Conservation (phyloP, 1,140 invertebrate species). For the Trachymyrmex cornetzi region DNA sequence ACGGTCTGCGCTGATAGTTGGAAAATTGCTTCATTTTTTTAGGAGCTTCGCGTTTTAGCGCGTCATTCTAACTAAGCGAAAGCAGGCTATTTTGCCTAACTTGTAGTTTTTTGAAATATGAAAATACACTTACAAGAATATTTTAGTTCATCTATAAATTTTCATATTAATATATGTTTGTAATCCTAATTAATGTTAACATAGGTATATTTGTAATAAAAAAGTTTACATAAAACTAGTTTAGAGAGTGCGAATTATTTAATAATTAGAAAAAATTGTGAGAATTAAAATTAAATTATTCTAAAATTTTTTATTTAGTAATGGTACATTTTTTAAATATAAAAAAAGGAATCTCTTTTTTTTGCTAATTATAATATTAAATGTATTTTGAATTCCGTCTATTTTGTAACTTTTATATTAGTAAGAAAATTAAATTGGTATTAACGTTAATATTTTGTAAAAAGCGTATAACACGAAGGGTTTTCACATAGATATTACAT, state of each 20-base stretch:
- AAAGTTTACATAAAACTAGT: neutral
- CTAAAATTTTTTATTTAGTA: neutral
- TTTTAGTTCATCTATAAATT: neutral
- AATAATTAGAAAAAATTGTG: neutral
- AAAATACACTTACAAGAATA: neutral
- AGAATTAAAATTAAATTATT: constrained; percentile 1
- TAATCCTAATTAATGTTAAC: neutral
- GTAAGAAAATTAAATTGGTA: neutral
- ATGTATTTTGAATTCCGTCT: neutral
- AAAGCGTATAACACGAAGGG: neutral
- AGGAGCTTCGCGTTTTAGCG: neutral
- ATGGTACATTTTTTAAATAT: neutral
- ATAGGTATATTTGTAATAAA: too few relatives aligned
- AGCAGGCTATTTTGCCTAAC: neutral
- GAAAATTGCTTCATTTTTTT: neutral
- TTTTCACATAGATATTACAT: neutral
- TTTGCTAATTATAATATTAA: neutral
- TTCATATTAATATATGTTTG: neutral
- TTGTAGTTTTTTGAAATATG: neutral
- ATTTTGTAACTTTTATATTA: neutral
- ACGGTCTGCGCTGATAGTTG: neutral
- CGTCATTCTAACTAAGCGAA: neutral
- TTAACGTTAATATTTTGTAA: neutral
- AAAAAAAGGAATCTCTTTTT: neutral
- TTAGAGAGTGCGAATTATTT: neutral